phyloP scores from a whole-genome alignment of 2,113 vertebrate species.

The Cardinalis cardinalis region DNA sequence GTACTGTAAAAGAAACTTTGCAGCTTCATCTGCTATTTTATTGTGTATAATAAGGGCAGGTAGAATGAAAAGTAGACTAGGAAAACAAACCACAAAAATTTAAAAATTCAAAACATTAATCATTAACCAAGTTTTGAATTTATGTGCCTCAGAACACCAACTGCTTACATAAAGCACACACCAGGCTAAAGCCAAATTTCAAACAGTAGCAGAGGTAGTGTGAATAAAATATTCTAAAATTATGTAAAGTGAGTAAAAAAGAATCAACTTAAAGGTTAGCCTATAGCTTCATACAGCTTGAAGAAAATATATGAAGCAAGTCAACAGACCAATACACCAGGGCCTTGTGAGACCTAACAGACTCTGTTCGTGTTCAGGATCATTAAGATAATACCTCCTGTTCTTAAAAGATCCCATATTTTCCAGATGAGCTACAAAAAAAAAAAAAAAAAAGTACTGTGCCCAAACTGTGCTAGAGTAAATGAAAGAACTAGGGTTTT shows the following conservation, averaged over 20 bases:
- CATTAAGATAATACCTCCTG: not conserved
- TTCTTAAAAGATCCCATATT: not conserved
- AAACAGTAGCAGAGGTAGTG: not conserved
- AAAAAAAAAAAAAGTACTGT: not conserved
- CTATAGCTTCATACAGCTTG: not conserved
- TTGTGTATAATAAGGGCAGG: not conserved
- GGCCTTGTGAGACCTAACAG: not conserved
- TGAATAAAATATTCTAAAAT: not conserved
- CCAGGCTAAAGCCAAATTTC: not conserved
- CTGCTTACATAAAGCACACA: not conserved
- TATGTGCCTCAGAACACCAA: not conserved
- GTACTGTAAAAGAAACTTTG: conserved; percentile 66
- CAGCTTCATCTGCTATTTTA: conserved; percentile 66
- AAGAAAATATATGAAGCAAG: not conserved
- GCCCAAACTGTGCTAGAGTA: not conserved
- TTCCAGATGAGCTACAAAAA: not conserved
- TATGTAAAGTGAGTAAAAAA: not conserved
- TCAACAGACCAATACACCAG: not conserved
- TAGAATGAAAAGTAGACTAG: not conserved
- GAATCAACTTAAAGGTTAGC: not conserved
- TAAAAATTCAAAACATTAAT: not conserved
- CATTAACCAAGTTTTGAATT: not conserved
- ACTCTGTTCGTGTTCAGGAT: not conserved
- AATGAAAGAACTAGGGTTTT: not conserved
- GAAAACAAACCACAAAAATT: not conserved